These are phyloP conservation scores for Leptopilina drosophilae DNA, from an alignment of 2,888 invertebrate genomes.

Conservation along the genomic window DNA sequence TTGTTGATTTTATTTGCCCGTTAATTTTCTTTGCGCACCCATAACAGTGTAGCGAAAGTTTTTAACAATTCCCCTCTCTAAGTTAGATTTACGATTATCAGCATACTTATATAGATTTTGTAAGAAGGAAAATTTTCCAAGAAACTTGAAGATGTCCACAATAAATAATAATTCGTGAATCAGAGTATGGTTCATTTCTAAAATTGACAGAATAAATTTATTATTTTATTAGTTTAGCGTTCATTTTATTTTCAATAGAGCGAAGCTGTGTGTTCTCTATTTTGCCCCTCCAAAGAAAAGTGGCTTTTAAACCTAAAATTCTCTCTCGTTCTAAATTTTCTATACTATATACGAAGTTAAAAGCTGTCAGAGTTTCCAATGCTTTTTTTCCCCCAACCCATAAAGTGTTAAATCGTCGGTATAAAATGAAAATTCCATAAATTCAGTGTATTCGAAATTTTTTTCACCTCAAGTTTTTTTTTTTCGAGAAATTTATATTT, in stretches of 20 bases:
- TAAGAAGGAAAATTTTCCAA: neutral
- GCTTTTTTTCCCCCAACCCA: no score
- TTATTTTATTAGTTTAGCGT: constrained; percentile 14
- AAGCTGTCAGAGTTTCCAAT: no score
- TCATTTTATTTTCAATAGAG: constrained; percentile 5
- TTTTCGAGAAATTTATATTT: no score
- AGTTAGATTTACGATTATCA: no score
- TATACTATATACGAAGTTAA: no score
- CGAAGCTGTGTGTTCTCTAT: neutral
- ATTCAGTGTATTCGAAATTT: no score
- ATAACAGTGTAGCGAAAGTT: no score
- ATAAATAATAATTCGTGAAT: neutral
- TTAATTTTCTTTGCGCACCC: no score
- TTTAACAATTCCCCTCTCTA: no score
- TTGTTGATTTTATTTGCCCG: neutral
- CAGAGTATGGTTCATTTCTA: neutral
- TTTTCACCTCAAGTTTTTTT: no score
- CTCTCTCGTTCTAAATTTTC: neutral
- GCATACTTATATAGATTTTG: neutral
- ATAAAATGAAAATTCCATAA: no score
- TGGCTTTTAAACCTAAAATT: constrained; percentile 4
- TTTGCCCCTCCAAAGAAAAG: neutral
- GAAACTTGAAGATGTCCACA: neutral
- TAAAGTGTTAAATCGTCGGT: no score
- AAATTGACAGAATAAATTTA: constrained; percentile 4